These are phyloP conservation scores for Pseudonaja textilis DNA, from an alignment of 2,113 vertebrate species.

Conservation along the genomic window DNA sequence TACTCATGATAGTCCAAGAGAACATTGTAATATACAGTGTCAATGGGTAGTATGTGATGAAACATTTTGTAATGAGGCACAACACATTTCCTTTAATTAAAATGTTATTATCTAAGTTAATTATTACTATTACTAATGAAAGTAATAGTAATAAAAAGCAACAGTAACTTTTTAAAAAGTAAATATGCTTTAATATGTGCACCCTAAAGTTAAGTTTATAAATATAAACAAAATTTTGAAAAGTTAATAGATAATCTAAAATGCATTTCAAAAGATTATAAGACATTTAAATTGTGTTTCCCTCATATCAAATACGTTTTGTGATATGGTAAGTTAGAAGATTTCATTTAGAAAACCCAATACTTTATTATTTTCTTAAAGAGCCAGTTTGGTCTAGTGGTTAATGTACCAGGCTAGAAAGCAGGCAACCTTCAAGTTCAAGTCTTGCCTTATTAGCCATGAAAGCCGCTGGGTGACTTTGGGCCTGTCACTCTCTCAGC, in stretches of 20 bases:
- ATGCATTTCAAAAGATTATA: neutral
- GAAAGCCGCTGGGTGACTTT: neutral
- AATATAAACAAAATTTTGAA: neutral
- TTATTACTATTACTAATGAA: neutral
- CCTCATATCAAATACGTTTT: neutral
- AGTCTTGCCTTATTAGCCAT: neutral
- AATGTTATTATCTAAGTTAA: neutral
- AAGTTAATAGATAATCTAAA: neutral
- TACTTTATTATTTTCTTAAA: neutral
- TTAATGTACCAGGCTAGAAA: neutral
- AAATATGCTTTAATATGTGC: neutral
- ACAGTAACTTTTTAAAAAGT: neutral
- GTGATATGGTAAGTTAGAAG: too few species aligned
- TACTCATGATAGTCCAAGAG: neutral
- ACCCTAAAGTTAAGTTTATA: neutral
- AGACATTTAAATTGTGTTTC: neutral
- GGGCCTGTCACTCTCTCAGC: neutral
- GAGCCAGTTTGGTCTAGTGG: neutral
- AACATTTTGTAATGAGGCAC: neutral
- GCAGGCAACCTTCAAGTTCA: neutral
- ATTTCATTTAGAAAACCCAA: neutral
- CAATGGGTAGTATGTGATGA: neutral
- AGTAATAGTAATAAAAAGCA: neutral
- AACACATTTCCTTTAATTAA: neutral
- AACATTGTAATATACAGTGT: neutral